Percentiles rank a stretch among this genome's conserved stretches.
These are phyloP conservation scores for Menidia menidia DNA, from an alignment of 2,797 vertebrate genomes.

Conservation along the genomic window DNA sequence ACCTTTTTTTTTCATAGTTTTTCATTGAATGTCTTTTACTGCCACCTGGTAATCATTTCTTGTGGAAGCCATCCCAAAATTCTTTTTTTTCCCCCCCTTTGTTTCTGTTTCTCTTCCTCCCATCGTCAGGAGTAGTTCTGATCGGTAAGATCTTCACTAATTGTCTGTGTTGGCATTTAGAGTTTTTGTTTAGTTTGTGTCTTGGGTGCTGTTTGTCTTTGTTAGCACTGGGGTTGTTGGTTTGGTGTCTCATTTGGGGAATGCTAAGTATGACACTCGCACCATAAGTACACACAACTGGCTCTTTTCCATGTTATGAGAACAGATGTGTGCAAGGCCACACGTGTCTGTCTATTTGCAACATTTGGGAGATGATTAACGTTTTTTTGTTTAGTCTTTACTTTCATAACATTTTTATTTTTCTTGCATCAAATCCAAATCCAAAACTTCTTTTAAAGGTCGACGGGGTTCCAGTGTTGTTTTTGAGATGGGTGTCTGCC, in stretches of 20 bases:
- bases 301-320: too few species aligned
- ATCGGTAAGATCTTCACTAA: slow-evolving; percentile 75
- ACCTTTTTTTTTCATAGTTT: too few species aligned
- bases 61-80: slow-evolving; percentile 35
- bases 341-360: too few species aligned
- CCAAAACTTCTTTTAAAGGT: too few species aligned
- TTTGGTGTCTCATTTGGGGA: slow-evolving; percentile 10
- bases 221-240: slow-evolving; percentile 15
- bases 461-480: too few species aligned
- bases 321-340: too few species aligned
- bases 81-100: slow-evolving; percentile 40
- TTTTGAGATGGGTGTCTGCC: too few species aligned
- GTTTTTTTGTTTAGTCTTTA: too few species aligned
- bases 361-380: too few species aligned
- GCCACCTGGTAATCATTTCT: neutral
- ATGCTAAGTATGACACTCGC: neutral
- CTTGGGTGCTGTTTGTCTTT: slow-evolving; percentile 21
- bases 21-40: too few species aligned
- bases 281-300: neutral
- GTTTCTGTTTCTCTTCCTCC: slow-evolving; percentile 46
- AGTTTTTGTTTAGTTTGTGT: slow-evolving; percentile 20
- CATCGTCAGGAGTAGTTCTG: slow-evolving; percentile 71
- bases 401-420: too few species aligned
- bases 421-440: too few species aligned
- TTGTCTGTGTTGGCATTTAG: slow-evolving; percentile 30